These are phyloP conservation scores for Actinostola sp. DNA, from an alignment of 92 coral and sea anemone species.

Conservation along the genomic window DNA sequence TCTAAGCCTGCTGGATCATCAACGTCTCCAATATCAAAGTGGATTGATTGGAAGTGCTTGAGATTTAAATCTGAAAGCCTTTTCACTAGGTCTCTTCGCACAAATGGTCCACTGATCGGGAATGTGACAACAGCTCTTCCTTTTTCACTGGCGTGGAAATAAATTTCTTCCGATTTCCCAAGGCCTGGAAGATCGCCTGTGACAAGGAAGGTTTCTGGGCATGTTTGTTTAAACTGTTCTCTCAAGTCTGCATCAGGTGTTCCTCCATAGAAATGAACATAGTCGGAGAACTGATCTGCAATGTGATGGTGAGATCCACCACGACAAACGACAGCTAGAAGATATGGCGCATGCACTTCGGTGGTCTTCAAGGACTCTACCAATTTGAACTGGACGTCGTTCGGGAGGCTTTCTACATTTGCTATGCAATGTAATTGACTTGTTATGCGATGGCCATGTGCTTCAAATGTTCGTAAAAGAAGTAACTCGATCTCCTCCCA, in stretches of 20 bases:
- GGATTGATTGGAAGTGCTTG: conserved; percentile 62
- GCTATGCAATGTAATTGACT: conserved; percentile 80
- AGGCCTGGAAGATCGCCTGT: conserved; percentile 89
- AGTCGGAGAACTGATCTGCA: conserved; percentile 77
- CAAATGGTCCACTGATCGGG: conserved; percentile 91
- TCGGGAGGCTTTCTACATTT: conserved; percentile 84
- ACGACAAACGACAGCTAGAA: conserved; percentile 81
- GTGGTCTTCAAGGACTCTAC: conserved; percentile 70
- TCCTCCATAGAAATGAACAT: conserved; percentile 72
- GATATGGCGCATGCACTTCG: conserved; percentile 49
- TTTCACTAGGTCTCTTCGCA: conserved; percentile 60
- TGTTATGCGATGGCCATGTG: conserved; percentile 36
- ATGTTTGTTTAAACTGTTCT: conserved; percentile 36
- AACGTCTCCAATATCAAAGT: conserved; percentile 86
- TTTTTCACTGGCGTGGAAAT: conserved; percentile 56
- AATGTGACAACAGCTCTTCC: conserved; percentile 63
- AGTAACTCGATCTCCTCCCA: conserved; percentile 92
- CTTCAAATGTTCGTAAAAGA: conserved; percentile 81
- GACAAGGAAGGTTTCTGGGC: conserved; percentile 76
- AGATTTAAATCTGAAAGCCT: conserved; percentile 57
- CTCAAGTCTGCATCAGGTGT: conserved; percentile 77
- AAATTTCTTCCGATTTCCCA: conserved; percentile 85
- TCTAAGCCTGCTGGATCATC: conserved; percentile 81
- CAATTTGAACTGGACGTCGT: conserved; percentile 83
- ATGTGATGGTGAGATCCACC: conserved; percentile 95